phyloP scores from a whole-genome alignment of 2,888 invertebrate species.

The Mesorhabditis spiculigera region DNA sequence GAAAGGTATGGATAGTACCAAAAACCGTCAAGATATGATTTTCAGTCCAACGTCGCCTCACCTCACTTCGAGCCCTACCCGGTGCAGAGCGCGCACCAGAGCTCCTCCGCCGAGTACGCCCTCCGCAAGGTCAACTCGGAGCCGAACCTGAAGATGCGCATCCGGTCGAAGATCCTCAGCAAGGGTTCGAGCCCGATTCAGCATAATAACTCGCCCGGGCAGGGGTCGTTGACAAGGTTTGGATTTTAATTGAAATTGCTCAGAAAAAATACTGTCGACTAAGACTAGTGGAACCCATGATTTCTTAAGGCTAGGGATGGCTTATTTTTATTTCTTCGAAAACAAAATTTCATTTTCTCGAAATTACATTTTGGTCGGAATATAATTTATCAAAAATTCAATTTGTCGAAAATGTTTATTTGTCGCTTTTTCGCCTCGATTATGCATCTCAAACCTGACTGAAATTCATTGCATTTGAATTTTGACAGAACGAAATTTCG shows the following conservation, averaged over 20 bases:
- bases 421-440: no score
- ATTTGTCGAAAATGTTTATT: no score
- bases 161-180: slow-evolving; percentile 51
- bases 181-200: slow-evolving; percentile 46
- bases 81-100: slow-evolving; percentile 24
- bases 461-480: no score
- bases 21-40: no score
- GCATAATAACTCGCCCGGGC: slow-evolving; percentile 15
- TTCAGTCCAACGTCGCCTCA: slow-evolving; percentile 31
- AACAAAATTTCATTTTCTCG: neutral
- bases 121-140: slow-evolving; percentile 54
- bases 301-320: neutral
- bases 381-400: no score
- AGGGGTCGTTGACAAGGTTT: slow-evolving; percentile 26
- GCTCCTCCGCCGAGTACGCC: slow-evolving; percentile 35
- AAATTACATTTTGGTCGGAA: no score
- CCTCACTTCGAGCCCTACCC: slow-evolving; percentile 50
- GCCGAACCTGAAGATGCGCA: slow-evolving; percentile 57
- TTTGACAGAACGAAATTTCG: no score
- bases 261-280: neutral
- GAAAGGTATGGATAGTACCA: neutral
- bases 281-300: slow-evolving; percentile 12
- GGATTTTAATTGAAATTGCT: neutral
- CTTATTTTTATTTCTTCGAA: neutral
- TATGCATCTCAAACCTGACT: no score